A percentile compares a stretch with the other conserved stretches of the same genome.
Evolutionary conservation across 2,113 vertebrate genomes (phyloP).

Genomic region (Prunella himalayana): DNA sequence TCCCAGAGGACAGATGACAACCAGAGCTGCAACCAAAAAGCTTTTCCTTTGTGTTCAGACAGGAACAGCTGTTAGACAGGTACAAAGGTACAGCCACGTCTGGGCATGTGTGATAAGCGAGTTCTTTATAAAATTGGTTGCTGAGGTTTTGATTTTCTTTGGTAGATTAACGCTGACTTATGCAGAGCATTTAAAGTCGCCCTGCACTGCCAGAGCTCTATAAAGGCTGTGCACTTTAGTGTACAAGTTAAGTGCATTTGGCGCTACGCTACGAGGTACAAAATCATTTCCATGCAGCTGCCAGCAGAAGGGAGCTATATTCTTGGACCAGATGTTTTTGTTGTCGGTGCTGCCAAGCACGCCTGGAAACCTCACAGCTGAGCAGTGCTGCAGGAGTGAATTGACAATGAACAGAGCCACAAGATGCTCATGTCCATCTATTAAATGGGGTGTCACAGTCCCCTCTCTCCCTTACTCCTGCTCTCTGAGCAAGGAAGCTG

Average conservation of each 20-base stretch:
- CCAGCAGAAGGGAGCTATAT: constrained; percentile 55
- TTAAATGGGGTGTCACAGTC: neutral
- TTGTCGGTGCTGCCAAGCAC: constrained; percentile 27
- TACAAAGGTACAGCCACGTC: neutral
- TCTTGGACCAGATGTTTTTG: constrained; percentile 59
- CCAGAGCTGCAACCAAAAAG: neutral
- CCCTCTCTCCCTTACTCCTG: neutral
- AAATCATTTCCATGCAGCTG: constrained; percentile 50
- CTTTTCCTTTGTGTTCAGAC: neutral
- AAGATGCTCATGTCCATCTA: constrained; percentile 7
- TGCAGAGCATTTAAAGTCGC: neutral
- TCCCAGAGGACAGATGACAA: neutral
- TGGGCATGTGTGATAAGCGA: neutral
- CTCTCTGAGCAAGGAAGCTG: neutral
- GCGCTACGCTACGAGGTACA: neutral
- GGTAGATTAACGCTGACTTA: constrained; percentile 33
- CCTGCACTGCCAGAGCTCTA: neutral
- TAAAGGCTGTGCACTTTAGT: constrained; percentile 18
- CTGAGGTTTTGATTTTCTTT: constrained; percentile 16
- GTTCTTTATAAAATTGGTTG: neutral
- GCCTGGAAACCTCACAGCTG: constrained; percentile 58
- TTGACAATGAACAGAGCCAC: constrained; percentile 57
- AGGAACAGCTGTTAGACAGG: neutral
- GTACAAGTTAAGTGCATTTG: constrained; percentile 33
- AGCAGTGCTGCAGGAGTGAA: constrained; percentile 18